Evolutionary conservation across 2,113 vertebrate species (phyloP).

Genomic region (Saguinus imperator): DNA sequence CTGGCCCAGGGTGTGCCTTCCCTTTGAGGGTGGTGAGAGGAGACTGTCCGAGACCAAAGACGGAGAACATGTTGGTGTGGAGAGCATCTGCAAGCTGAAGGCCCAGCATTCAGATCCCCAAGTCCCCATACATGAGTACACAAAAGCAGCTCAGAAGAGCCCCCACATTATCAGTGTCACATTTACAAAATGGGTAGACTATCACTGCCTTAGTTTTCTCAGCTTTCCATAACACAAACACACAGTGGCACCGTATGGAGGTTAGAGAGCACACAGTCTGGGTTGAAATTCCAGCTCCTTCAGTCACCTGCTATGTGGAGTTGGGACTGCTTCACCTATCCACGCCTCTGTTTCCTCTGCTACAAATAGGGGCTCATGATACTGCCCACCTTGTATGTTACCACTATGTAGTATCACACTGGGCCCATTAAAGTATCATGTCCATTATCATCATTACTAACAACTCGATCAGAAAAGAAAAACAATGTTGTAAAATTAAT

Average conservation of each 20-base stretch:
- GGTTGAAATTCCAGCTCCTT: neutral
- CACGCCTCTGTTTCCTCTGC: neutral
- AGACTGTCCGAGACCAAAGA: neutral
- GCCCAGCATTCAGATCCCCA: neutral
- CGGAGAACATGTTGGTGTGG: rapidly evolving
- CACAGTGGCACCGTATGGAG: neutral
- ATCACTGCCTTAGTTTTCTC: neutral
- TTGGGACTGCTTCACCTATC: neutral
- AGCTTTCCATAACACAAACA: neutral
- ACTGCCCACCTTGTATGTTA: neutral
- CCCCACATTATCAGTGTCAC: neutral
- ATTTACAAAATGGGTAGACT: neutral
- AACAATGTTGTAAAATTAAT: neutral
- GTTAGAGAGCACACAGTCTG: neutral
- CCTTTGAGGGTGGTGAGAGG: neutral
- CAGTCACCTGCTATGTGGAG: neutral
- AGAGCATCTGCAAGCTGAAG: neutral
- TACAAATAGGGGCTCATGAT: no score
- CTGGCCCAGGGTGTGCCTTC: neutral
- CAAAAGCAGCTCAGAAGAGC: neutral
- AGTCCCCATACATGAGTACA: rapidly evolving
- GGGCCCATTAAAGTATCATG: neutral
- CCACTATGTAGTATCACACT: neutral
- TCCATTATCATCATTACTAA: neutral
- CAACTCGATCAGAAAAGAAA: neutral